Evolutionary conservation across 2,113 vertebrate genomes (phyloP).

Genomic region (Meles meles): DNA sequence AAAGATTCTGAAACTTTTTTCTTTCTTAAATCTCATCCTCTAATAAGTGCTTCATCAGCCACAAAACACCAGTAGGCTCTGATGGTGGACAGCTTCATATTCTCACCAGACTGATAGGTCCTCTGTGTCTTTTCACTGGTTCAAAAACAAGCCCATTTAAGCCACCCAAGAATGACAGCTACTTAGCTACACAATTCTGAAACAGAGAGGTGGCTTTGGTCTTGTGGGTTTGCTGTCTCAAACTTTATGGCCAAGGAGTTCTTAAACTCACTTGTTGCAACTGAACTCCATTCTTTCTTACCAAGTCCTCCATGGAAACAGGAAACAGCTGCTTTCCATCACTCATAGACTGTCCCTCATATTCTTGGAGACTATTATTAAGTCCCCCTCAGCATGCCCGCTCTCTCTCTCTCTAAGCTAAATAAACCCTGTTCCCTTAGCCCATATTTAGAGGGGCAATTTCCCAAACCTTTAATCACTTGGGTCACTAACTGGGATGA

Average conservation of each 20-base stretch:
- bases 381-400: neutral
- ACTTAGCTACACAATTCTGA: neutral
- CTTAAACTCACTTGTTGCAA: neutral
- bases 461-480: constrained; percentile 52
- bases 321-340: constrained; percentile 57
- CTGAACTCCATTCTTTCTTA: neutral
- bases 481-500: neutral
- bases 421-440: constrained; percentile 46
- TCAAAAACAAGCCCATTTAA: neutral
- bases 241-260: neutral
- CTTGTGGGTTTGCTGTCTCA: neutral
- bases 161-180: neutral
- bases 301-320: neutral
- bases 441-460: constrained; percentile 4
- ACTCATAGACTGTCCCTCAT: constrained; percentile 4
- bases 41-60: neutral
- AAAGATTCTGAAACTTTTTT: neutral
- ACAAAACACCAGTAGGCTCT: neutral
- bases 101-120: neutral
- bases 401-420: constrained; percentile 32
- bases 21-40: neutral
- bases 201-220: neutral
- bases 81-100: neutral
- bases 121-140: neutral
- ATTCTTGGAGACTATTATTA: constrained; percentile 41